Evolutionary conservation across 2,113 vertebrate species (phyloP).

Genomic region (Reinhardtius hippoglossoides): DNA sequence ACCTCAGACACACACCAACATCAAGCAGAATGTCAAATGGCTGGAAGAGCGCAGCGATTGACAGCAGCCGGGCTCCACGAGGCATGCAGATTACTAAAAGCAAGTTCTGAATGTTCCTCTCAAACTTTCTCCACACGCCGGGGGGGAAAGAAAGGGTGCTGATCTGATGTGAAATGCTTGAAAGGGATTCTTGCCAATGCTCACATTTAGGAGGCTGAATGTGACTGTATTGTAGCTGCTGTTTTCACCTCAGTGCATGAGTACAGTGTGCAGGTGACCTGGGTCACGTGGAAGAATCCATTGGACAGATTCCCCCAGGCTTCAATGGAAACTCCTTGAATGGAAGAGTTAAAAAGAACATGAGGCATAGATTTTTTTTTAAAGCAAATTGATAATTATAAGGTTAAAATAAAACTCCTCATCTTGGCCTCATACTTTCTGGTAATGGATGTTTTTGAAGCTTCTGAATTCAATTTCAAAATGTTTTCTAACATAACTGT

Average conservation of each 20-base stretch:
- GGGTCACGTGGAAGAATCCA: neutral
- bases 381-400: neutral
- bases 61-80: conserved; percentile 73
- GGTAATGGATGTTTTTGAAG: neutral
- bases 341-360: neutral
- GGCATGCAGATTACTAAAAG: conserved; percentile 76
- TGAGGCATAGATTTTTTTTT: neutral
- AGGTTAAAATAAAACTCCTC: neutral
- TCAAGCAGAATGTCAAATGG: conserved; percentile 83
- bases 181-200: conserved; percentile 67
- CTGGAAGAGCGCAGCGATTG: conserved; percentile 71
- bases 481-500: neutral
- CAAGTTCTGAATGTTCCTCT: conserved; percentile 77
- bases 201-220: conserved; percentile 45
- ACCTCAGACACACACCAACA: conserved; percentile 79
- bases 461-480: neutral
- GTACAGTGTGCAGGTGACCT: conserved; percentile 43
- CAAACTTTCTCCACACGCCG: conserved; percentile 75
- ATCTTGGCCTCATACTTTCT: neutral
- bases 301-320: neutral
- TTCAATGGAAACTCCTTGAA: neutral
- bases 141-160: conserved; percentile 59
- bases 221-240: conserved; percentile 51
- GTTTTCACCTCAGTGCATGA: conserved; percentile 48
- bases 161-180: conserved; percentile 69